Evolutionary conservation across 2,113 vertebrate species (phyloP).

Genomic region (Pogonocichla stellata): DNA sequence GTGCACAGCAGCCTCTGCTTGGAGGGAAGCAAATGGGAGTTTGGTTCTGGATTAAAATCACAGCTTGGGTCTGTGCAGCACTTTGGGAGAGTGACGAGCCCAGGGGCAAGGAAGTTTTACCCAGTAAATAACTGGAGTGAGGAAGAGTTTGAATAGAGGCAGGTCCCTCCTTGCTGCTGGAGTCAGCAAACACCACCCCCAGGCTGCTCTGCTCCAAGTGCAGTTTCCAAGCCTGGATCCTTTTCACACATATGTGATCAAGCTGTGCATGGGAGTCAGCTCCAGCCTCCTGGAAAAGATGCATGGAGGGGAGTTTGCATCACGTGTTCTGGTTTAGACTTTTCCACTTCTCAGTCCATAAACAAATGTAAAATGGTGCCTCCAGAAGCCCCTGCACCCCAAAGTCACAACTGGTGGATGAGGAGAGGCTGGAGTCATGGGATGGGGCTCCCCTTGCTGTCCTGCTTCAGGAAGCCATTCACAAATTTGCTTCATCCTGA

Average conservation of each 20-base stretch:
- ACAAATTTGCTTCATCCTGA: background rate
- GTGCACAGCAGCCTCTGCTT: background rate
- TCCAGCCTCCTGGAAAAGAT: background rate
- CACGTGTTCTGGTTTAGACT: background rate
- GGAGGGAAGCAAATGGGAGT: background rate
- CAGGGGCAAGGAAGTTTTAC: background rate
- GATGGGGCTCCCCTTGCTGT: background rate
- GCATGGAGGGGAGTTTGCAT: background rate
- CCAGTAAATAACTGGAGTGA: background rate
- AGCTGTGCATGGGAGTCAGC: conserved; percentile 16
- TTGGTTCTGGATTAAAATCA: background rate
- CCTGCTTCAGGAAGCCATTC: background rate
- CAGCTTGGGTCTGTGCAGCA: background rate
- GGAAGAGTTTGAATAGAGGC: background rate
- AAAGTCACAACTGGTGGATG: background rate
- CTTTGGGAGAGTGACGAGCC: background rate
- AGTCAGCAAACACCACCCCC: background rate
- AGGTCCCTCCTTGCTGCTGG: background rate
- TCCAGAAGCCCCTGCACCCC: background rate
- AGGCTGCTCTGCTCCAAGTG: background rate
- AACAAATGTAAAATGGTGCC: background rate
- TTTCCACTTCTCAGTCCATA: background rate
- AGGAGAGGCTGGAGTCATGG: background rate
- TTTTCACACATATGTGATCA: conserved; percentile 9
- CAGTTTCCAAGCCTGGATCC: background rate